These are phyloP conservation scores for Parauchenoglanis punctatus DNA, from an alignment of 2,797 vertebrate species.

Conservation along the genomic window DNA sequence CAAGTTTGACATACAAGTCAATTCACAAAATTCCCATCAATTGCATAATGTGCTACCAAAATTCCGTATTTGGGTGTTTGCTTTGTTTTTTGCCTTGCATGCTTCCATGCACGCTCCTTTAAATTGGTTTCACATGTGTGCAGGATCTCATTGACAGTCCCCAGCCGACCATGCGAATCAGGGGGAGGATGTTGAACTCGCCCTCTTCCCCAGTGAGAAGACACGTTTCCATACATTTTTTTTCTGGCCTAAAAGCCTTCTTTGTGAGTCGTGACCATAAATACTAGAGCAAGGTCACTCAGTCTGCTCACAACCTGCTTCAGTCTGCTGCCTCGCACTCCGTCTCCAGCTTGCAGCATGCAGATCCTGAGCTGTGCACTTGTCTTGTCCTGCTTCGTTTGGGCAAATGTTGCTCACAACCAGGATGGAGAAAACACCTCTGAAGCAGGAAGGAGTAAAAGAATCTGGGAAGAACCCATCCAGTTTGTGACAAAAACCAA, in stretches of 20 bases:
- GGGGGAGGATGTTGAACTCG: conserved; percentile 34
- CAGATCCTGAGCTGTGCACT: conserved; percentile 67
- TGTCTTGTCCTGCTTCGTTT: conserved; percentile 67
- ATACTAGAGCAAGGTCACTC: conserved; percentile 45
- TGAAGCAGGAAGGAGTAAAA: conserved; percentile 58
- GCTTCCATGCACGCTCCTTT: conserved; percentile 15
- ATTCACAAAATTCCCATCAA: not conserved
- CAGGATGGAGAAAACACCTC: conserved; percentile 33
- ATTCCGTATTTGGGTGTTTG: conserved; percentile 33
- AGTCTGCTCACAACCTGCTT: conserved; percentile 12
- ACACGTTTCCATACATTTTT: conserved; percentile 14
- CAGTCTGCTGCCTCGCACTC: conserved; percentile 12
- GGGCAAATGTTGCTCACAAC: conserved; percentile 68
- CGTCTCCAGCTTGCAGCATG: conserved; percentile 70
- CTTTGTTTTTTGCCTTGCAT: not conserved
- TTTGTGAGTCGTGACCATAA: conserved; percentile 69
- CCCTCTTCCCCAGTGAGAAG: conserved; percentile 33
- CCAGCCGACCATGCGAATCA: conserved; percentile 44
- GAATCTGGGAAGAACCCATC: conserved; percentile 73
- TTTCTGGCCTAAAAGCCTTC: conserved; percentile 57
- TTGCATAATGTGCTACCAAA: not conserved
- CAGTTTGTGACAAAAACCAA: conserved; percentile 76
- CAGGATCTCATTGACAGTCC: conserved; percentile 47
- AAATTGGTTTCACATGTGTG: conserved; percentile 59
- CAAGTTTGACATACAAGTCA: not conserved